Percentiles rank a stretch among this genome's conserved stretches.
phyloP scores from a whole-genome alignment of 23 tunicate species.

The Phallusia fumigata region DNA sequence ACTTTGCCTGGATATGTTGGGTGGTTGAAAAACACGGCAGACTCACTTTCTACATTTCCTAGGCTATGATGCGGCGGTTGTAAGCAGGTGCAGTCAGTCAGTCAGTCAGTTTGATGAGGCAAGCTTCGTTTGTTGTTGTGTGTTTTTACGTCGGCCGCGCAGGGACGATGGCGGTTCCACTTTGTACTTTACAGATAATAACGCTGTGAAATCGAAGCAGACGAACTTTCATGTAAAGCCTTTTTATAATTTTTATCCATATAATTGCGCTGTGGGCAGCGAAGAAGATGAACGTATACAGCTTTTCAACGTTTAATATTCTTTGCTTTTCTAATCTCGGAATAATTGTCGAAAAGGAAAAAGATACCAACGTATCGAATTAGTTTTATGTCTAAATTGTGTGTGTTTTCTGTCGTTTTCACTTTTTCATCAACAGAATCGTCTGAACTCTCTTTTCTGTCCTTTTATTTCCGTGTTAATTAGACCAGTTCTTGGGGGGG shows the following conservation, averaged over 20 bases:
- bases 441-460: neutral
- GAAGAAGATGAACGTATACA: too few relatives aligned
- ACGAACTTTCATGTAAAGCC: neutral
- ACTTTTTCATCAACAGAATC: neutral
- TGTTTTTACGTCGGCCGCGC: neutral
- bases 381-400: too few relatives aligned
- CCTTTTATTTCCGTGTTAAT: neutral
- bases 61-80: neutral
- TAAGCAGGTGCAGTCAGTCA: neutral
- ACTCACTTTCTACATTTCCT: neutral
- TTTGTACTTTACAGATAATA: neutral
- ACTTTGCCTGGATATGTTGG: neutral
- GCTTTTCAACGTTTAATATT: too few relatives aligned
- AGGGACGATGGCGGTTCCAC: constrained; percentile 6
- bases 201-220: neutral
- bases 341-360: too few relatives aligned
- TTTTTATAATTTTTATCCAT: too few relatives aligned
- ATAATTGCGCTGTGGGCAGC: too few relatives aligned
- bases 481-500: constrained; percentile 13
- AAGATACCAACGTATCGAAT: too few relatives aligned
- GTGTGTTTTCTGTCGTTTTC: too few relatives aligned
- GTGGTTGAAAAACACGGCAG: neutral
- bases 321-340: too few relatives aligned
- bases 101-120: neutral
- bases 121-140: neutral